These are phyloP conservation scores for Drosophila siamana DNA, from an alignment of 2,888 invertebrate genomes.

Conservation along the genomic window DNA sequence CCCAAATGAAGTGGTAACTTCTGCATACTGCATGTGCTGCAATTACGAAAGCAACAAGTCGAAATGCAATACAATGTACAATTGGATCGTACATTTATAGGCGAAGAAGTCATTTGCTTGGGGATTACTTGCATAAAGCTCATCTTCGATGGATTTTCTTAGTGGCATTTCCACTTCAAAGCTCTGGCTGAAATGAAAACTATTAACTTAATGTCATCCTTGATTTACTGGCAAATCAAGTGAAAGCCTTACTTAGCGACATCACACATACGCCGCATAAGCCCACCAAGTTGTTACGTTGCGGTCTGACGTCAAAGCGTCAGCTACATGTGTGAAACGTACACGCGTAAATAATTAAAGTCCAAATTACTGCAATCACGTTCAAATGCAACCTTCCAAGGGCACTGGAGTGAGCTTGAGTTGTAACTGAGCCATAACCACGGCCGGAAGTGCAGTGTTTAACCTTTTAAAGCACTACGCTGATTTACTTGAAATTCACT, in stretches of 20 bases:
- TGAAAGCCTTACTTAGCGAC: neutral
- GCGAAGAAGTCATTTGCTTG: too few relatives aligned
- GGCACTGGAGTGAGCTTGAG: conserved; percentile 2
- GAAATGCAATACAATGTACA: neutral
- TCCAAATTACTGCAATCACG: neutral
- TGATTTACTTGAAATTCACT: conserved; percentile 28
- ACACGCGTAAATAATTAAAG: conserved; percentile 4
- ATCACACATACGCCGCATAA: conserved; percentile 15
- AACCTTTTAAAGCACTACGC: conserved; percentile 40
- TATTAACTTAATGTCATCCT: neutral
- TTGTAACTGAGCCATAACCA: conserved; percentile 2
- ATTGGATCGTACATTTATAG: too few relatives aligned
- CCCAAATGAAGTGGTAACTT: neutral
- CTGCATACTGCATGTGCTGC: neutral
- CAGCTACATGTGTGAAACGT: neutral
- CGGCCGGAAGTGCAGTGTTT: conserved; percentile 10
- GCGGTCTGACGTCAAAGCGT: conserved; percentile 6
- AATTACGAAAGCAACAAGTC: conserved; percentile 1
- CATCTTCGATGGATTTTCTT: too few relatives aligned
- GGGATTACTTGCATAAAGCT: too few relatives aligned
- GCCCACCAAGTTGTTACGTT: neutral
- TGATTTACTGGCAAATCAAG: neutral
- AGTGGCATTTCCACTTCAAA: neutral
- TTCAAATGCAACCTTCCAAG: conserved; percentile 13
- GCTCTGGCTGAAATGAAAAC: neutral